Evolutionary conservation across 2,888 invertebrate genomes (phyloP).

Genomic region (Gari tellinella): DNA sequence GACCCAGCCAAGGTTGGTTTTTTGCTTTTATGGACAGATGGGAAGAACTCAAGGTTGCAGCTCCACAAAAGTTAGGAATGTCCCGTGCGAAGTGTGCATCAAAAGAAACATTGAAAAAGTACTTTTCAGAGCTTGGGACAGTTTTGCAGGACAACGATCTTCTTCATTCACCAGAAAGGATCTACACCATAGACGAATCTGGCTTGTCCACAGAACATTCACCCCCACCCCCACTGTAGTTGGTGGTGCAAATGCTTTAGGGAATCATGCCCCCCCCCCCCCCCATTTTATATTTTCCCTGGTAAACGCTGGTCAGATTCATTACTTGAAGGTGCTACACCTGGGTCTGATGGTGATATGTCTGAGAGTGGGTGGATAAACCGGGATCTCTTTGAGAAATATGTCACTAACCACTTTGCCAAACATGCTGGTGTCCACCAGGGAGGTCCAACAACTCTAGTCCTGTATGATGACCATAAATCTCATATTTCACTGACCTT

Average conservation of each 20-base stretch:
- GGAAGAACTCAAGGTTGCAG: not conserved
- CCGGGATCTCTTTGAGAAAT: conserved; percentile 32
- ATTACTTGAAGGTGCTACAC: conserved; percentile 18
- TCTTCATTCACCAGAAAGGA: not conserved
- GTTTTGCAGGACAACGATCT: not conserved
- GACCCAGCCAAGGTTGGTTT: not conserved
- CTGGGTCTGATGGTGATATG: conserved; percentile 45
- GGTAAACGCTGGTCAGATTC: conserved; percentile 48
- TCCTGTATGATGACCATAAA: conserved; percentile 51
- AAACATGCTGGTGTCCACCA: conserved; percentile 32
- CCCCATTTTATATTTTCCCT: conserved; percentile 54
- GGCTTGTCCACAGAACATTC: not conserved
- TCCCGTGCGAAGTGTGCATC: not conserved
- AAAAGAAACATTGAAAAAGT: not conserved
- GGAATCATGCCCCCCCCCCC: conserved; percentile 48
- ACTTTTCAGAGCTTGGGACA: not conserved
- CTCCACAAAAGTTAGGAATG: not conserved
- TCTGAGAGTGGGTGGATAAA: conserved; percentile 51
- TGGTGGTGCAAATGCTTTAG: conserved; percentile 34
- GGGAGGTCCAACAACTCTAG: conserved; percentile 6
- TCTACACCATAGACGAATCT: not conserved
- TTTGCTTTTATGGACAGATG: not conserved
- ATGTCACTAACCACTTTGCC: conserved; percentile 42
- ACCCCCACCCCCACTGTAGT: conserved; percentile 26
- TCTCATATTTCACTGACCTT: conserved; percentile 31